Evolutionary conservation across 2,797 vertebrate genomes (phyloP).

Genomic region (Enteromius anoplus): DNA sequence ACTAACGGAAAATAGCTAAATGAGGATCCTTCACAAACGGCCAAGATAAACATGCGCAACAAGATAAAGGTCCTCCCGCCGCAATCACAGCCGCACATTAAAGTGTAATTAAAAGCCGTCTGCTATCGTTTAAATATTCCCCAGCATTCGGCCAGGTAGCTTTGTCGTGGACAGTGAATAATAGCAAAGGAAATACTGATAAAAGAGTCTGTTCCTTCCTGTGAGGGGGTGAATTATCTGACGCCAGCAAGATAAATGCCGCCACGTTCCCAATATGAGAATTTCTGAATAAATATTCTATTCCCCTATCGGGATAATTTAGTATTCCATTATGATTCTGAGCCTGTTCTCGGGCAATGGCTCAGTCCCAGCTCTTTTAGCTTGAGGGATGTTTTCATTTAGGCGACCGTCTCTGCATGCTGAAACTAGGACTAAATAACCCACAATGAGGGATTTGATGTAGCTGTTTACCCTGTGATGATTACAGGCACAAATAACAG

Average conservation of each 20-base stretch:
- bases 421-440: constrained; percentile 61
- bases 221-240: constrained; percentile 38
- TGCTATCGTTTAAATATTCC: constrained; percentile 57
- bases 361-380: constrained; percentile 50
- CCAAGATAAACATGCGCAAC: constrained; percentile 30
- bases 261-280: constrained; percentile 61
- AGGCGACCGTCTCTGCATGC: constrained; percentile 28
- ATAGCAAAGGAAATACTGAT: constrained; percentile 69
- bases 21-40: constrained; percentile 17
- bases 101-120: constrained; percentile 59
- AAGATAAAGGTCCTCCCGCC: constrained; percentile 30
- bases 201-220: constrained; percentile 57
- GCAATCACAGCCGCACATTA: constrained; percentile 13
- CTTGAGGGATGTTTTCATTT: constrained; percentile 68
- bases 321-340: constrained; percentile 71
- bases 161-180: constrained; percentile 61
- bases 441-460: constrained; percentile 62
- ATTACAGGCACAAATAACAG: constrained; percentile 57
- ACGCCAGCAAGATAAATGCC: constrained; percentile 65
- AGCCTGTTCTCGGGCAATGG: constrained; percentile 58
- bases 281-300: constrained; percentile 72
- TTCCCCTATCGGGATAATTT: constrained; percentile 71
- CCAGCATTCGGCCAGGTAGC: constrained; percentile 52
- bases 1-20: not conserved
- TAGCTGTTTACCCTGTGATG: constrained; percentile 63